phyloP scores from a whole-genome alignment of 1,140 invertebrate species.

The Drosophila littoralis region DNA sequence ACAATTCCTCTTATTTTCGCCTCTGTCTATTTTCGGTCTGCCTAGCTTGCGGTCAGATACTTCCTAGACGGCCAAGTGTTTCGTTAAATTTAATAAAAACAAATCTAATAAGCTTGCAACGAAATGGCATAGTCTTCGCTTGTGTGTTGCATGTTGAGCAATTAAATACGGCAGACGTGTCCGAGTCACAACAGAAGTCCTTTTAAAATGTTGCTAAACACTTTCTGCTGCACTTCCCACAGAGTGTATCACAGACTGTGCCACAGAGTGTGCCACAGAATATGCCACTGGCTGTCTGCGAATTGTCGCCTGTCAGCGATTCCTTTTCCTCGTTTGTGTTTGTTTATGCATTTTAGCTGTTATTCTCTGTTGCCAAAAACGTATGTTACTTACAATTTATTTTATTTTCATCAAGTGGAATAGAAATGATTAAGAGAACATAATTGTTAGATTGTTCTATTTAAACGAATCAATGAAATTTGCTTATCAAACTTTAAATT shows the following conservation, averaged over 20 bases:
- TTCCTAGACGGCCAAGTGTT: no score
- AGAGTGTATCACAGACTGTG: not conserved
- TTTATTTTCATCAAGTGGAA: no score
- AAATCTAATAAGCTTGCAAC: not conserved
- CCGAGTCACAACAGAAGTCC: not conserved
- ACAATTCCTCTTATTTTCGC: no score
- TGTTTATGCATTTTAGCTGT: no score
- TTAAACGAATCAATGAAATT: no score
- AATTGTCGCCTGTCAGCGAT: not conserved
- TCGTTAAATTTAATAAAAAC: conserved; percentile 5
- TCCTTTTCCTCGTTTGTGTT: not conserved
- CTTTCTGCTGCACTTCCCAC: not conserved
- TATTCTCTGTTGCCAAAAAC: no score
- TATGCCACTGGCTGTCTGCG: not conserved
- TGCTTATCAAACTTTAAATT: no score
- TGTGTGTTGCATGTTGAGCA: not conserved
- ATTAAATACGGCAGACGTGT: not conserved
- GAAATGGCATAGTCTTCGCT: not conserved
- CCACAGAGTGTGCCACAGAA: not conserved
- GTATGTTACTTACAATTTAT: no score
- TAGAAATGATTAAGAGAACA: no score
- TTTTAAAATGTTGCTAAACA: not conserved
- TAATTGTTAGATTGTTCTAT: no score
- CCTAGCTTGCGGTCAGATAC: no score
- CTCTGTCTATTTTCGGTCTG: no score